Evolutionary conservation across 35 echinoderm and acorn worm species (phyloP).

Genomic region (Anneissia japonica): DNA sequence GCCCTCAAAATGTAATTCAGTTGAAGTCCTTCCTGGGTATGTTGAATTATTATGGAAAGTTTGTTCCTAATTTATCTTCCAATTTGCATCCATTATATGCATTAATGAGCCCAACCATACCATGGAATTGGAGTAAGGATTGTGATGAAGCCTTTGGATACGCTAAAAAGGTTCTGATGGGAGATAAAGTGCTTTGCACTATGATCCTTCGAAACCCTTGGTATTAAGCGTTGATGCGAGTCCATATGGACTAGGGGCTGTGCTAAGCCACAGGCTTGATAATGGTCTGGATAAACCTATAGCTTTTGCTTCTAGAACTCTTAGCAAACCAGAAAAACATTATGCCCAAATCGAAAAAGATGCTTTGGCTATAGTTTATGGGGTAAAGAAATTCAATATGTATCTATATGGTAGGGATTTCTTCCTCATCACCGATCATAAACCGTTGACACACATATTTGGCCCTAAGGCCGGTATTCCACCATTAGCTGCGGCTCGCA

Average conservation of each 20-base stretch:
- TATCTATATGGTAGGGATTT: constrained; percentile 29
- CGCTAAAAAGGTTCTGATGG: not conserved
- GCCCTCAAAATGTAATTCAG: not conserved
- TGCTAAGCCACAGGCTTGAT: constrained; percentile 45
- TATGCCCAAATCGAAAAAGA: constrained; percentile 61
- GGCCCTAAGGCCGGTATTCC: constrained; percentile 4
- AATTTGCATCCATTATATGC: not conserved
- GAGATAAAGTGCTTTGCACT: constrained; percentile 18
- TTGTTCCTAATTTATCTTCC: constrained; percentile 3
- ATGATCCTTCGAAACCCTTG: constrained; percentile 37
- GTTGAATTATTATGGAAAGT: not conserved
- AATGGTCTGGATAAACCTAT: constrained; percentile 46
- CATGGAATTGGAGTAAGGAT: not conserved
- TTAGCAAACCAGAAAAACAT: constrained; percentile 52
- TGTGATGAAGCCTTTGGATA: constrained; percentile 13
- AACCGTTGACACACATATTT: constrained; percentile 47
- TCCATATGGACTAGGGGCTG: constrained; percentile 47
- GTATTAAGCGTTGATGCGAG: constrained; percentile 46
- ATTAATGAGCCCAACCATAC: not conserved
- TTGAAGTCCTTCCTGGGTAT: not conserved
- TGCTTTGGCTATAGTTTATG: constrained; percentile 30
- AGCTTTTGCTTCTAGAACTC: constrained; percentile 45
- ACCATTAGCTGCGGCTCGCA: not conserved
- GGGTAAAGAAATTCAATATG: constrained; percentile 27
- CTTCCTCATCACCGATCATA: constrained; percentile 39